Conservation (phyloP, 2,888 invertebrate species). For the Ischnura elegans region DNA sequence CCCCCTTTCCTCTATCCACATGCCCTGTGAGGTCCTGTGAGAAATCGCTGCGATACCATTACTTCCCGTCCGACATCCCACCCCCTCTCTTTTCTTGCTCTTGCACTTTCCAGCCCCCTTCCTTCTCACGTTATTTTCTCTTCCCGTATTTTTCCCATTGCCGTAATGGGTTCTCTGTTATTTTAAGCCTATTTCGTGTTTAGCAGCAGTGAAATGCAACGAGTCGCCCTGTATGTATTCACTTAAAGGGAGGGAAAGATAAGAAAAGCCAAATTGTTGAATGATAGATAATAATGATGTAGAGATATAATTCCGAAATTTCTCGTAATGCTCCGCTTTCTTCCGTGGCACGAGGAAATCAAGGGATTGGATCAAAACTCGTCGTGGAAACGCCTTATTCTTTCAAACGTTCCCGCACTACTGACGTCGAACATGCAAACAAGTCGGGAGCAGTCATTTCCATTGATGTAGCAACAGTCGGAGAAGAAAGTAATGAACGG, state of each 20-base stretch:
- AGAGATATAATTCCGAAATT: neutral
- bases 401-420: neutral
- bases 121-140: conserved; percentile 24
- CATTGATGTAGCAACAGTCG: neutral
- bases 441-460: neutral
- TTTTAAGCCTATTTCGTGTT: conserved; percentile 32
- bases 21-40: too few relatives aligned
- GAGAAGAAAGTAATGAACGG: neutral
- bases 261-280: neutral
- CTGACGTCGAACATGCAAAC: conserved; percentile 14
- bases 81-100: neutral
- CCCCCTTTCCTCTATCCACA: conserved; percentile 37
- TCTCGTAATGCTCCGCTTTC: neutral
- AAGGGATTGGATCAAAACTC: neutral
- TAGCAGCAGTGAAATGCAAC: conserved; percentile 57
- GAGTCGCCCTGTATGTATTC: conserved; percentile 20
- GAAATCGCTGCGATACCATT: conserved; percentile 31
- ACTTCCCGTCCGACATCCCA: neutral
- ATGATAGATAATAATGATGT: neutral
- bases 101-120: conserved; percentile 9
- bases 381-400: neutral
- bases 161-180: conserved; percentile 19
- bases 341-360: neutral
- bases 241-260: neutral
- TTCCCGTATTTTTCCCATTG: neutral